Evolutionary conservation across 64 coral and sea anemone genomes (phyloP), one percentile per base, ranked within the genome.

Genomic region (Pocillopora damicornis): DNA sequence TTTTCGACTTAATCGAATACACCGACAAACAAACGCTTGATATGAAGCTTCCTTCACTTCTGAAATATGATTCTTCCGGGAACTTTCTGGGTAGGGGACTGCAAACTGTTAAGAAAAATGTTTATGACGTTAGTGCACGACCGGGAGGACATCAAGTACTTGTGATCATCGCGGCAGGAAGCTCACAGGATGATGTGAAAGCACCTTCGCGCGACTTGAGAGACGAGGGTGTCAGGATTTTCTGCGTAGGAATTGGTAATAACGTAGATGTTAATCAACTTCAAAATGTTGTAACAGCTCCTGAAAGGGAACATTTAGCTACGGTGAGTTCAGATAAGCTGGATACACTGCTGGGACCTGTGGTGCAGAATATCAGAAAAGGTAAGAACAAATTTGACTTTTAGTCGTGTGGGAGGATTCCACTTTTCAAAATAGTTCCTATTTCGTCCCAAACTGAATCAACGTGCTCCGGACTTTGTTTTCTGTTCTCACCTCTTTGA

Each of bases 141-240:
- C 89, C 89, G 2, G 89, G 79, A 26, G 78, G 78, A 76, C 79
- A 83, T 42, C 80, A 90, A 20, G 73, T 90, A 59, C 25, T 90
- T 36, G 59, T 90, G 14, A 18, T 90, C 5, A 11, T 90, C 58
- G 57, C 36, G 20, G 89, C 68, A 0, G 89, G 89, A 63, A 73
- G n/a, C 34, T 74, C 89, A 63, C 20, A 73, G 15, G 89, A 90
- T 83, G 89, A 90, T 66, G 65, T 61, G 16, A 76, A 58, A 30
- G 30, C 78, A 6, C 68, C 89, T 13, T 90, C 89, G 18, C 89
- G 89, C 35, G 65, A 17, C 8, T 56, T 90, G 30, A 79, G 89
- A 61, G 89, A 90, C 78, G 58, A 83, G 10, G 89, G 89, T 10
- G 89, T 90, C 3, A 83, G n/a, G 16, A 83, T 90, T 75, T 90